Evolutionary conservation across 2,113 vertebrate species (phyloP), one percentile per base, ranked within the genome.

Genomic region (Oncorhynchus nerka): DNA sequence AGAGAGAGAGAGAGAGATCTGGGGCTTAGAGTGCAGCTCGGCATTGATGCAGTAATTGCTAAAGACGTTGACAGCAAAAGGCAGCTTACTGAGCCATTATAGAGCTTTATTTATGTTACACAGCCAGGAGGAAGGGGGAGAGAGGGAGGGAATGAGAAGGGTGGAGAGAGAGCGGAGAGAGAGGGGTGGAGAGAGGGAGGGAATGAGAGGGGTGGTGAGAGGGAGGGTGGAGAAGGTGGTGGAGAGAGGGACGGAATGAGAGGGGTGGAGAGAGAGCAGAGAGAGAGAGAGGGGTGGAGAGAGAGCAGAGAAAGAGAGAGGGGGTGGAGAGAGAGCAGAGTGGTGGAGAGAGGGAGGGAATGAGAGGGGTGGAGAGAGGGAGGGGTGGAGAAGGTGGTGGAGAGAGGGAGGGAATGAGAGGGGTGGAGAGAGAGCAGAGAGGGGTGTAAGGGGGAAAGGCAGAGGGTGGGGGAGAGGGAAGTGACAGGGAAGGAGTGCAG

Each of bases 31-130:
- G 76, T 84, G 84, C 22, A 28, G 12, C 77, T 88, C 85, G 85
- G 80, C 79, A 32, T 82, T 71, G 82, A 87, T 85, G 85, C 89
- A 86, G 90, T 92, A 91, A 93, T 91, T 90, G 91, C 89, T 90
- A 88, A 92, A 90, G 90, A 91, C 81, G 87, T 85, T 92, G 91
- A 92, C 92, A 91, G 92, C 89, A 73, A 89, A 89, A 93, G 77
- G 89, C 91, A 88, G 90, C 90, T 91, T 89, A 91, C 88, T 84
- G 91, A 86, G 82, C 89, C 87, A 92, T 92, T 92, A 92, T 90
- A 88, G 81, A 83, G 87, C 86, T 90, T 91, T 92, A 92, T 93
- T 93, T 92, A 92, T 92, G 92, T 88, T 89, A 82, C 77, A 76
- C 82, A 84, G 84, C 81, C 79, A 87, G 84, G 76, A 83, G 87